Evolutionary conservation across 2,888 invertebrate genomes (phyloP), one percentile per base, ranked within the genome.

Genomic region (Girardia tigrina): DNA sequence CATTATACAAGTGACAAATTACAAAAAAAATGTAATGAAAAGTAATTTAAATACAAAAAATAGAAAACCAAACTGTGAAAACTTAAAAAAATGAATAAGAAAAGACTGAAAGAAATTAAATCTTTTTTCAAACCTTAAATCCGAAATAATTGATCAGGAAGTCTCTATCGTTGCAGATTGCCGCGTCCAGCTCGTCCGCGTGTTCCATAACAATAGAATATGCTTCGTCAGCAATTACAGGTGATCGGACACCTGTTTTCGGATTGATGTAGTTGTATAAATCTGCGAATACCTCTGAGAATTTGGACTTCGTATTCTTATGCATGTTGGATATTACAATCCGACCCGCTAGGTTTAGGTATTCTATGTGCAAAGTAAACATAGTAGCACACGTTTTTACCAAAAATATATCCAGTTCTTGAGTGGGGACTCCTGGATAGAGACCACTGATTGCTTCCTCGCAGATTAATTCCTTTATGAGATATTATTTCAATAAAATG

Each of bases 71-170:
- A n/a, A n/a, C n/a, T n/a, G n/a, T n/a, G n/a, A n/a, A n/a, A n/a
- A n/a, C n/a, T n/a, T n/a, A n/a, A n/a, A n/a, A n/a, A n/a, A n/a
- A n/a, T n/a, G n/a, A n/a, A n/a, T n/a, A n/a, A n/a, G n/a, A n/a
- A n/a, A n/a, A n/a, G n/a, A n/a, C n/a, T n/a, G n/a, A n/a, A n/a
- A n/a, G n/a, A n/a, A n/a, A n/a, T n/a, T n/a, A n/a, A n/a, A n/a
- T n/a, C n/a, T n/a, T n/a, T n/a, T n/a, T n/a, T n/a, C n/a, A n/a
- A n/a, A 83, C 82, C 85, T 95, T 97, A 82, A 97, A 97, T n/a
- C 97, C 98, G 87, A 99, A 98, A 83, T 93, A 98, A 82, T 93
- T 94, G 85, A 95, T 98, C 77, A 88, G 90, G 84, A 92, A 98
- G 85, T 98, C 98, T 80, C 97, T 88, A 82, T 95, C 94, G 84